Conservation (phyloP, 2,113 vertebrate genomes). For the Cariama cristata region DNA sequence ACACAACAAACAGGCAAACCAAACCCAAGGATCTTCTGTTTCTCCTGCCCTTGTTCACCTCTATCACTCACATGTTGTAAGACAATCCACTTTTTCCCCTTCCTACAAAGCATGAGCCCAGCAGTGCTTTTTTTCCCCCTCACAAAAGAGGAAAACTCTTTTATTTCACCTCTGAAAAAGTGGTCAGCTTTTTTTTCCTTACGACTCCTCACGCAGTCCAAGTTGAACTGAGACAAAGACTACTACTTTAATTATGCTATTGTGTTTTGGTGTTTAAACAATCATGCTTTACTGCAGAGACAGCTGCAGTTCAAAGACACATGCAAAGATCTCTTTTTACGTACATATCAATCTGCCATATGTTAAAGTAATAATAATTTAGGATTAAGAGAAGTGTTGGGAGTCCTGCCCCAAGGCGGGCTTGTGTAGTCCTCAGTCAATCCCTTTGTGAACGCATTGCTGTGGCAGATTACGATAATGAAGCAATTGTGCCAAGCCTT, state of each 20-base stretch:
- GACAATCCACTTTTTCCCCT: not conserved
- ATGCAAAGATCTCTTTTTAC: not conserved
- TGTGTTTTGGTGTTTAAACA: not conserved
- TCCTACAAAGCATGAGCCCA: not conserved
- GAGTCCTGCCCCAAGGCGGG: not conserved
- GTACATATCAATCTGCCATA: not conserved
- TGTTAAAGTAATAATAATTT: not conserved
- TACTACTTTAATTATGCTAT: not conserved
- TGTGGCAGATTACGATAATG: not conserved
- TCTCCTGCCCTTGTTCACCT: not conserved
- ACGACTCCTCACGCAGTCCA: not conserved
- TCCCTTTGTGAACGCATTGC: not conserved
- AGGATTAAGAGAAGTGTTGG: not conserved
- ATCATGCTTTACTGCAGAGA: not conserved
- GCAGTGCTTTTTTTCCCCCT: not conserved
- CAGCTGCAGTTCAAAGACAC: not conserved
- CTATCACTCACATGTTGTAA: not conserved
- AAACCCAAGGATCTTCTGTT: not conserved
- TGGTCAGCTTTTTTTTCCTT: not conserved
- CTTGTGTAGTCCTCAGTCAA: not conserved
- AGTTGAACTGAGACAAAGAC: not conserved
- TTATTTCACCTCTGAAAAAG: not conserved
- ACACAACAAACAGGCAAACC: not conserved
- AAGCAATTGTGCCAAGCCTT: not conserved
- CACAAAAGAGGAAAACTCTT: not conserved